Percentiles rank a stretch among this genome's conserved stretches.
Evolutionary conservation across 1,140 invertebrate species (phyloP).

Genomic region (Heliconius nattereri): DNA sequence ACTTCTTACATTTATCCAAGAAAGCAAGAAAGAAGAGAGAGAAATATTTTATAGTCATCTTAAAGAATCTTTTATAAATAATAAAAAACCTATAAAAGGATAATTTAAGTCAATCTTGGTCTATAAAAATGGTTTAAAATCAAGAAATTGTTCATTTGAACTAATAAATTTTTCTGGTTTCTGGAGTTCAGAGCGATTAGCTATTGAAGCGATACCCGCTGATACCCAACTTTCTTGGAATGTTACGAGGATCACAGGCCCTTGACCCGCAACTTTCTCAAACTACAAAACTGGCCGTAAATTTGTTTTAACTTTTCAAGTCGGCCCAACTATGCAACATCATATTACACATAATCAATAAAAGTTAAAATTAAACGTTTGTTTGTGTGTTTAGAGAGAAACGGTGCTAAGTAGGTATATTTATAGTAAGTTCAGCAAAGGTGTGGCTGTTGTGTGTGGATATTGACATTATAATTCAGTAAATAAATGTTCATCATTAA

Average conservation of each 20-base stretch:
- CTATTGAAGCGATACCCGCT: constrained; percentile 33
- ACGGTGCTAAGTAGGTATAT: neutral
- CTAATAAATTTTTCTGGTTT: constrained; percentile 22
- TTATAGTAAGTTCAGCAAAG: neutral
- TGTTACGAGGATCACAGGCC: constrained; percentile 51
- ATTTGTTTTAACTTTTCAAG: constrained; percentile 52
- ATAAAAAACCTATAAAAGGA: too few relatives aligned
- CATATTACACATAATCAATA: neutral
- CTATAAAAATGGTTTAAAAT: too few relatives aligned
- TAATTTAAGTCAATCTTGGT: too few relatives aligned
- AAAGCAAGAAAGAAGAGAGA: too few relatives aligned
- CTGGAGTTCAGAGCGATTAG: constrained; percentile 31
- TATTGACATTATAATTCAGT: too few relatives aligned
- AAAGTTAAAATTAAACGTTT: neutral
- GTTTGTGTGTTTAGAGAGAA: neutral
- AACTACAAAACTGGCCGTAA: constrained; percentile 54
- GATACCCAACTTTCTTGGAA: constrained; percentile 45
- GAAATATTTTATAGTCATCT: too few relatives aligned
- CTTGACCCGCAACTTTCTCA: constrained; percentile 59
- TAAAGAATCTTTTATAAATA: too few relatives aligned
- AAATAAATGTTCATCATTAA: too few relatives aligned
- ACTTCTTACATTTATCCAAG: too few relatives aligned
- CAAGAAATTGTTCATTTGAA: neutral
- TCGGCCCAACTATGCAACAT: constrained; percentile 36
- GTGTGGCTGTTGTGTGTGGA: too few relatives aligned